Evolutionary conservation across 2,888 invertebrate species (phyloP).

Genomic region (Spatulosminthurus flaviceps): DNA sequence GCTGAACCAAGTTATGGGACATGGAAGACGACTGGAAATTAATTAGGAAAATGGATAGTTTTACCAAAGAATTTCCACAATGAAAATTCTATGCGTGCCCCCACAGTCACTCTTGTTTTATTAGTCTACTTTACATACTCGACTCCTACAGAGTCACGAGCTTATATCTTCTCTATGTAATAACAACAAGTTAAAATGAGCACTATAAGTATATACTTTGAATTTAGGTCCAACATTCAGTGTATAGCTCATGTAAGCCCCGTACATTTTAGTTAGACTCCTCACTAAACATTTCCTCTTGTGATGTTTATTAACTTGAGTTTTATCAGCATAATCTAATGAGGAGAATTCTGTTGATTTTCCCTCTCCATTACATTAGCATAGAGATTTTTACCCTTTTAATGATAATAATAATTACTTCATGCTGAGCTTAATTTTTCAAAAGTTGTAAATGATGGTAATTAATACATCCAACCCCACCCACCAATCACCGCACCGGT

Average conservation of each 20-base stretch:
- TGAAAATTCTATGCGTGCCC: background rate
- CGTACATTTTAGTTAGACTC: too few species aligned
- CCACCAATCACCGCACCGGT: slow-evolving; percentile 45
- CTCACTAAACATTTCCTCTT: background rate
- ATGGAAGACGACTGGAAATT: slow-evolving; percentile 26
- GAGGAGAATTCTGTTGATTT: slow-evolving; percentile 1
- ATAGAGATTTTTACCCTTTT: background rate
- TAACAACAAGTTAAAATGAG: too few species aligned
- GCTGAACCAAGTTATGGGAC: background rate
- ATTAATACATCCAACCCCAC: slow-evolving; percentile 36
- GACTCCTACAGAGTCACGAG: too few species aligned
- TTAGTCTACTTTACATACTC: background rate
- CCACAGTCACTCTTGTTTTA: background rate
- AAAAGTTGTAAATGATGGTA: background rate
- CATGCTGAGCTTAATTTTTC: slow-evolving; percentile 7
- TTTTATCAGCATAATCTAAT: background rate
- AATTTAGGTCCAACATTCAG: too few species aligned
- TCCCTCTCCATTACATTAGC: background rate
- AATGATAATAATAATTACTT: slow-evolving; percentile 16
- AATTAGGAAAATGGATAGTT: slow-evolving; percentile 36
- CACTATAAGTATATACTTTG: too few species aligned
- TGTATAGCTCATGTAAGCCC: too few species aligned
- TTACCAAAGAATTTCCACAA: background rate
- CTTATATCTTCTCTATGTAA: too few species aligned
- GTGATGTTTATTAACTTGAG: slow-evolving; percentile 1